phyloP scores from a whole-genome alignment of 2,888 invertebrate species.

The Acronicta aceris region DNA sequence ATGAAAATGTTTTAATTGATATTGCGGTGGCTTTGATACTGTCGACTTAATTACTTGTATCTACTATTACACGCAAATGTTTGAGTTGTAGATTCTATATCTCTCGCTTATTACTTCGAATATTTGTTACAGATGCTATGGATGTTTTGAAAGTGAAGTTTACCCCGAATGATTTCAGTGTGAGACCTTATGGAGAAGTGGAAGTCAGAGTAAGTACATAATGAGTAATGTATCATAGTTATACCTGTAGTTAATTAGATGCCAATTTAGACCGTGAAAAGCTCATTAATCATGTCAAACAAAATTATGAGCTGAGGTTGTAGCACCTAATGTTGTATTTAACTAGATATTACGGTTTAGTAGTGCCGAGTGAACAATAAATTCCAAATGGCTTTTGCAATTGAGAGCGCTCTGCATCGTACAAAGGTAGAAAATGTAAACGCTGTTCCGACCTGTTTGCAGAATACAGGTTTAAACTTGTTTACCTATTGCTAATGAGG shows the following conservation, averaged over 20 bases:
- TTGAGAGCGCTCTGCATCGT: background rate
- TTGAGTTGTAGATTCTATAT: background rate
- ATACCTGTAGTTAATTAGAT: too few species aligned
- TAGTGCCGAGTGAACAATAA: background rate
- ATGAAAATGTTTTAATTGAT: conserved; percentile 20
- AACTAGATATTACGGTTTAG: background rate
- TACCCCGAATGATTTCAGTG: conserved; percentile 64
- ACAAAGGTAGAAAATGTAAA: conserved; percentile 6
- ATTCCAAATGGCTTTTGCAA: background rate
- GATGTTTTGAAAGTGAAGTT: conserved; percentile 66
- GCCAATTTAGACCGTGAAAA: too few species aligned
- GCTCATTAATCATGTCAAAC: too few species aligned
- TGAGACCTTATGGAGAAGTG: conserved; percentile 60
- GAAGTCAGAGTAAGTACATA: conserved; percentile 59
- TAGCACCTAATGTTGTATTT: background rate
- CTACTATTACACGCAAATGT: background rate
- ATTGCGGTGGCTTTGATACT: conserved; percentile 16
- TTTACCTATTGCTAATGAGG: too few species aligned
- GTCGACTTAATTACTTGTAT: background rate
- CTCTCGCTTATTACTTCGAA: background rate
- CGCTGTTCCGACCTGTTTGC: background rate
- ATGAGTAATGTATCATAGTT: too few species aligned
- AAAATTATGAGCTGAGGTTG: background rate
- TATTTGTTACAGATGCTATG: conserved; percentile 64
- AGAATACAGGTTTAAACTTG: background rate